Evolutionary conservation across 2,888 invertebrate species (phyloP).

Genomic region (Leptinotarsa haldemani): DNA sequence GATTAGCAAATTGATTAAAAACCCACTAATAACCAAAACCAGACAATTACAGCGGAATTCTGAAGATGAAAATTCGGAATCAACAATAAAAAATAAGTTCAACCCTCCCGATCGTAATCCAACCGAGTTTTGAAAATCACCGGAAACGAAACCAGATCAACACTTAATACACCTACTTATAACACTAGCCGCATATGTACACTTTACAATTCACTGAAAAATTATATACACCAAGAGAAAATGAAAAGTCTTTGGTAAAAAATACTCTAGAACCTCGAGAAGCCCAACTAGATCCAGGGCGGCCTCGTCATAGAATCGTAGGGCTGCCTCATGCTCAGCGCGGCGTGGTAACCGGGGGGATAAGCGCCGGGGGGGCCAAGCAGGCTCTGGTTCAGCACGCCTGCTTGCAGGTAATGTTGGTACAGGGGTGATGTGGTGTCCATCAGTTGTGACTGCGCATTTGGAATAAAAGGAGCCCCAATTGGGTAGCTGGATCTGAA

Average conservation of each 20-base stretch:
- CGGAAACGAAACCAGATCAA: background rate
- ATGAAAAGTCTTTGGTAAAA: slow-evolving; percentile 59
- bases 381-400: slow-evolving; percentile 67
- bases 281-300: slow-evolving; percentile 70
- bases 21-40: background rate
- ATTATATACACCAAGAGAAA: slow-evolving; percentile 33
- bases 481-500: slow-evolving; percentile 70
- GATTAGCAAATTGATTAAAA: background rate
- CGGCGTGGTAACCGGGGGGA: slow-evolving; percentile 74
- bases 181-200: slow-evolving; percentile 6
- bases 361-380: slow-evolving; percentile 65
- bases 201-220: slow-evolving; percentile 30
- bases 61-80: background rate
- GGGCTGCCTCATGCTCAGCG: slow-evolving; percentile 78
- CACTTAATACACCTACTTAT: background rate
- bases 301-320: slow-evolving; percentile 77
- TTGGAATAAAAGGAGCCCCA: slow-evolving; percentile 72
- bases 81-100: slow-evolving; percentile 8
- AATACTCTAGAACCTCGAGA: slow-evolving; percentile 36
- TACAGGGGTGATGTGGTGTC: slow-evolving; percentile 77
- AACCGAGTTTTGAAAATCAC: background rate
- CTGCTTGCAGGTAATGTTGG: slow-evolving; percentile 77
- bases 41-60: slow-evolving; percentile 2
- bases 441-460: slow-evolving; percentile 67
- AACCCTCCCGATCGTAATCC: background rate